A percentile compares a stretch with the other conserved stretches of the same genome.
Evolutionary conservation across 2,113 vertebrate genomes (phyloP).

Genomic region (Saguinus imperator): DNA sequence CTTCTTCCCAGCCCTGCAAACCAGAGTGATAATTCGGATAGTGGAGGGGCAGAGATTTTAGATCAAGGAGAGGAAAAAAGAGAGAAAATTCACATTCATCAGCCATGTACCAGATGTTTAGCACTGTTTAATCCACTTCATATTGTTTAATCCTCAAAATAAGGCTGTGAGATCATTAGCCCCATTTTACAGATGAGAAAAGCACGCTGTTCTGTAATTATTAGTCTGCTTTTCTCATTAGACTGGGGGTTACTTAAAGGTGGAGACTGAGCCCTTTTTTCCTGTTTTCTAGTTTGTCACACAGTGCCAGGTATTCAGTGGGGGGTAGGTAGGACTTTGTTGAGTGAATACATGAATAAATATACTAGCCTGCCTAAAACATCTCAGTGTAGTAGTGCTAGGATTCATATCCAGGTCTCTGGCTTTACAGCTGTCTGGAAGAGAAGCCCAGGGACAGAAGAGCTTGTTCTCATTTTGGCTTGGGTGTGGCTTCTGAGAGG

Average conservation of each 20-base stretch:
- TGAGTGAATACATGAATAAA: background rate
- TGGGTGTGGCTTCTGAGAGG: background rate
- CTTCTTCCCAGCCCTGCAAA: background rate
- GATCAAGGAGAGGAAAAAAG: background rate
- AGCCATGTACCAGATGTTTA: background rate
- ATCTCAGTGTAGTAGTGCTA: background rate
- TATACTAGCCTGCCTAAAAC: background rate
- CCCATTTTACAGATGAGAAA: conserved; percentile 6
- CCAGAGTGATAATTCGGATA: too few relatives aligned
- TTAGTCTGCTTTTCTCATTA: background rate
- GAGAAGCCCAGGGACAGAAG: background rate
- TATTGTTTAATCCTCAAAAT: background rate
- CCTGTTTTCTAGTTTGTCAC: background rate
- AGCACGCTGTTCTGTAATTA: background rate
- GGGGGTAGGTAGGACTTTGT: background rate
- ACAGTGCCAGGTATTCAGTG: background rate
- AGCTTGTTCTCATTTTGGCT: background rate
- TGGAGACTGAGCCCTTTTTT: background rate
- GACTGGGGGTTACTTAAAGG: background rate
- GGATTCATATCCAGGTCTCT: background rate
- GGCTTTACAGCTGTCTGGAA: background rate
- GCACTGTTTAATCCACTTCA: background rate
- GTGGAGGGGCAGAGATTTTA: background rate
- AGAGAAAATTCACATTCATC: background rate
- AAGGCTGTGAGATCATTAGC: background rate